phyloP scores from a whole-genome alignment of 2,888 invertebrate species.

The Meiosimyza platycephala region DNA sequence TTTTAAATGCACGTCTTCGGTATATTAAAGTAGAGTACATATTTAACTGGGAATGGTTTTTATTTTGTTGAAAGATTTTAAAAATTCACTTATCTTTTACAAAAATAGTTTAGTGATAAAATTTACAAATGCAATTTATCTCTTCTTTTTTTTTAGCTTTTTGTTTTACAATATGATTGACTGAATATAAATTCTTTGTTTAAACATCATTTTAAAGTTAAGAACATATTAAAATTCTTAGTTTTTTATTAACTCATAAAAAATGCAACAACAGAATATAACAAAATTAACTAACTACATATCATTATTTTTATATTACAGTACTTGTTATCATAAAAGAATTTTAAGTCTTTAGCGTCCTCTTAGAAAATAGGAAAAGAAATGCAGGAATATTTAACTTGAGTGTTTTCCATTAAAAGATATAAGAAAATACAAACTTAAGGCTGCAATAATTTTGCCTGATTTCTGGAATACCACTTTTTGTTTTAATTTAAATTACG shows the following conservation, averaged over 20 bases:
- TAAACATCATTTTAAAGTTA: too few relatives aligned
- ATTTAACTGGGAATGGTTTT: too few relatives aligned
- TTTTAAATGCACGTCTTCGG: too few relatives aligned
- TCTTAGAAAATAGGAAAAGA: background rate
- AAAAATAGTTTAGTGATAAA: background rate
- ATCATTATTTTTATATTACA: background rate
- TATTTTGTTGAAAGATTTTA: background rate
- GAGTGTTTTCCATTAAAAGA: too few relatives aligned
- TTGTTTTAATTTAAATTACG: slow-evolving; percentile 1
- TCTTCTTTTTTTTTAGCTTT: slow-evolving; percentile 16
- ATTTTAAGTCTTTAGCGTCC: slow-evolving; percentile 16
- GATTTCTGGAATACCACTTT: slow-evolving; percentile 18
- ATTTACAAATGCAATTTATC: slow-evolving; percentile 34
- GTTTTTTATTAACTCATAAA: slow-evolving; percentile 12
- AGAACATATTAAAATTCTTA: slow-evolving; percentile 19
- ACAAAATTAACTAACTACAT: background rate
- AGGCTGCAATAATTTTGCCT: background rate
- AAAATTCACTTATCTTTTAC: slow-evolving; percentile 20
- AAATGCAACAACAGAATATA: slow-evolving; percentile 23
- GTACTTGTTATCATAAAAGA: slow-evolving; percentile 8
- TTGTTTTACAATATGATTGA: too few relatives aligned
- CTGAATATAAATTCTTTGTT: too few relatives aligned
- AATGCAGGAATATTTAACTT: too few relatives aligned
- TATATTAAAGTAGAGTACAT: too few relatives aligned
- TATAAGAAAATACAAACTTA: too few relatives aligned